A percentile compares a stretch with the other conserved stretches of the same genome.
phyloP scores from a whole-genome alignment of 2,113 vertebrate species.

The Cettia cetti region DNA sequence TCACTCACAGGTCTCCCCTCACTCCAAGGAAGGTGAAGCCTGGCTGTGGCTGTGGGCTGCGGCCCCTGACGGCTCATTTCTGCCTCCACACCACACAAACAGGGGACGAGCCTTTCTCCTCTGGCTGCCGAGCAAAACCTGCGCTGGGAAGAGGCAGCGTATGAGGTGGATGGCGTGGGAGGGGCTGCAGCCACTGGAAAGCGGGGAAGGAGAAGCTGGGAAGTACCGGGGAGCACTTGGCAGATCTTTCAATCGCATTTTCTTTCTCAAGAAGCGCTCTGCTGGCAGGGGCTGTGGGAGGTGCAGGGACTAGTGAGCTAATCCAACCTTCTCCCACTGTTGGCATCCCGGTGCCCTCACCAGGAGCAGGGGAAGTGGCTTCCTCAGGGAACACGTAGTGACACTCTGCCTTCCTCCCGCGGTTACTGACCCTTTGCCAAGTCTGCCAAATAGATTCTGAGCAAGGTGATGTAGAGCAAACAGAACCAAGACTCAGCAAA shows the following conservation, averaged over 20 bases:
- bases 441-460: not conserved
- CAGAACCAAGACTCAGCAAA: not conserved
- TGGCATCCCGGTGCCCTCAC: not conserved
- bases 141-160: not conserved
- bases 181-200: not conserved
- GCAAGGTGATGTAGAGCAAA: not conserved
- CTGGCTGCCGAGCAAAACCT: not conserved
- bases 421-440: not conserved
- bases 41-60: not conserved
- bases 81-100: not conserved
- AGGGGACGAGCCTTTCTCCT: not conserved
- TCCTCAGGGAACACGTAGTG: not conserved
- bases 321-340: not conserved
- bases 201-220: rapidly evolving
- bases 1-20: not conserved
- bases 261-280: not conserved
- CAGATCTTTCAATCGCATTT: not conserved
- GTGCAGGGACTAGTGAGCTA: not conserved
- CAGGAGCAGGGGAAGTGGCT: not conserved
- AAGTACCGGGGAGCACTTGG: not conserved
- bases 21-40: not conserved
- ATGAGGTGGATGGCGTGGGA: not conserved
- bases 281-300: not conserved
- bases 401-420: not conserved
- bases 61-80: not conserved